Evolutionary conservation across 1,140 invertebrate genomes (phyloP).

Genomic region (Drosophila persimilis): DNA sequence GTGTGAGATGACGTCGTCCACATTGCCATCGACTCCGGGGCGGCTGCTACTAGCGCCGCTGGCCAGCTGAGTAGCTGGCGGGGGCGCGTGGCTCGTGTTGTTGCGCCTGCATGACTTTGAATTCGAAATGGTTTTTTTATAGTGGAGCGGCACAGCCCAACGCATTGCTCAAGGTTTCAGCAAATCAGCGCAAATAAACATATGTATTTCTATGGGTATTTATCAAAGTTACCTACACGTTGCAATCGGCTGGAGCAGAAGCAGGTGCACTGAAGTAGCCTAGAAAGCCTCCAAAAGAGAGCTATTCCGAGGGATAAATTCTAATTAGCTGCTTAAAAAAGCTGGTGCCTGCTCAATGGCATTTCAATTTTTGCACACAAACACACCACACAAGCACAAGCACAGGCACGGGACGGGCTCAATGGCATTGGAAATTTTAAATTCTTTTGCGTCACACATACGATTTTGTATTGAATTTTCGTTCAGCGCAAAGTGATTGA

Average conservation of each 20-base stretch:
- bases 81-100: constrained; percentile 8
- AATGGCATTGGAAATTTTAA: constrained; percentile 39
- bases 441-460: constrained; percentile 41
- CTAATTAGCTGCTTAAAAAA: constrained; percentile 37
- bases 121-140: constrained; percentile 57
- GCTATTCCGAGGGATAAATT: constrained; percentile 31
- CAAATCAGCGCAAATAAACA: constrained; percentile 13
- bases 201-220: constrained; percentile 45
- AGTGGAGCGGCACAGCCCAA: constrained; percentile 22
- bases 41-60: constrained; percentile 9
- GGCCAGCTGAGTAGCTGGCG: background rate
- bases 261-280: too few species aligned
- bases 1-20: constrained; percentile 57
- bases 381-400: constrained; percentile 20
- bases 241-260: constrained; percentile 16
- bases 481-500: constrained; percentile 2
- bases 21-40: constrained; percentile 25
- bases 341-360: constrained; percentile 23
- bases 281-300: too few species aligned
- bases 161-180: constrained; percentile 63
- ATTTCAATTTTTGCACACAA: constrained; percentile 52
- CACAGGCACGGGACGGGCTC: too few species aligned
- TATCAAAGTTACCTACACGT: constrained; percentile 59
- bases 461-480: constrained; percentile 14
- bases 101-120: constrained; percentile 58